Evolutionary conservation across 1,140 invertebrate genomes (phyloP).

Genomic region (Trypoxylus dichotomus): DNA sequence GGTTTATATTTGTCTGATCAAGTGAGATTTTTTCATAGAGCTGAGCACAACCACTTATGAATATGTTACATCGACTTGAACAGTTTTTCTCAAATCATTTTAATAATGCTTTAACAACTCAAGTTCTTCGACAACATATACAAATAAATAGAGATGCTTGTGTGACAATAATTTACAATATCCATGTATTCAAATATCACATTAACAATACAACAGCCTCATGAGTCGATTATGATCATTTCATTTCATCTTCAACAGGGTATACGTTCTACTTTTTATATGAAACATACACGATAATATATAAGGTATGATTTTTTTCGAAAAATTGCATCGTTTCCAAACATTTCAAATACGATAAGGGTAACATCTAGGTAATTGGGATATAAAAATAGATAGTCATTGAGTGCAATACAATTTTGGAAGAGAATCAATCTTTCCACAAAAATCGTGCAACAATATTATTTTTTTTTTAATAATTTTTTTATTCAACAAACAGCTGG

Average conservation of each 20-base stretch:
- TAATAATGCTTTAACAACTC: conserved; percentile 42
- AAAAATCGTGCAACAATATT: conserved; percentile 41
- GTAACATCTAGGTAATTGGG: conserved; percentile 40
- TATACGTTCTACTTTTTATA: background rate
- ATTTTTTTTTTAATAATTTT: background rate
- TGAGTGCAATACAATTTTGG: conserved; percentile 34
- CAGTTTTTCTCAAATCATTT: conserved; percentile 40
- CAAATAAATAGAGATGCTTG: conserved; percentile 46
- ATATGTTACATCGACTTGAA: conserved; percentile 43
- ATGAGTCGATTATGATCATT: conserved; percentile 42
- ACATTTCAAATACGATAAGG: conserved; percentile 29
- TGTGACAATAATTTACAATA: conserved; percentile 46
- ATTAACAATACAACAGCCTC: conserved; percentile 51
- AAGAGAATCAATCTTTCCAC: conserved; percentile 35
- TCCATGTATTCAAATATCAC: conserved; percentile 53
- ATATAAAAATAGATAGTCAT: conserved; percentile 42
- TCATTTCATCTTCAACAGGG: conserved; percentile 14
- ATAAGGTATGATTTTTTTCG: background rate
- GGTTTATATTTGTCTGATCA: conserved; percentile 44
- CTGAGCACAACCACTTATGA: conserved; percentile 44
- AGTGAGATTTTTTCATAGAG: conserved; percentile 40
- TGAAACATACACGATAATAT: background rate
- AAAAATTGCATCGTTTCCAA: conserved; percentile 11
- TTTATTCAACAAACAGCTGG: conserved; percentile 36
- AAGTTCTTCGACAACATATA: conserved; percentile 41